Base-by-base conservation (phyloP, 2,888 invertebrate species). In the Aspidiotus destructor region DNA sequence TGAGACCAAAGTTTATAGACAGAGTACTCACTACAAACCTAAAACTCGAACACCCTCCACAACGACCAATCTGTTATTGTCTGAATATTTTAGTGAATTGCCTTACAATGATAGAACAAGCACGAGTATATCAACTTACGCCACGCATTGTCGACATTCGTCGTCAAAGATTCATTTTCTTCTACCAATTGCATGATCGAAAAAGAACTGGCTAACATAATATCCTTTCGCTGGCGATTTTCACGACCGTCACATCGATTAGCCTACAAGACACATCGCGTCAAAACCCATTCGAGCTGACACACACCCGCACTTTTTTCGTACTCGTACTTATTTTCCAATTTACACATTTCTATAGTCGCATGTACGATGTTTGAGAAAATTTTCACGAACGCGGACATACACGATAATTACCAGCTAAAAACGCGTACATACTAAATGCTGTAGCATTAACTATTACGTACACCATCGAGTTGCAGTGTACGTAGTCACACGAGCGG, bases 81-180 rank as follows among this genome's bases (percentile, higher is more conserved):
- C 28, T 28, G 28, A 28, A 28, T n/a, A n/a, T n/a, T n/a, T n/a
- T n/a, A n/a, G n/a, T n/a, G n/a, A n/a, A n/a, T n/a, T n/a, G n/a
- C n/a, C n/a, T n/a, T n/a, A n/a, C n/a, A n/a, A n/a, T 28, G 28
- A 28, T 28, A 28, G 5, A 28, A 28, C 28, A 28, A 28, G 5
- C 28, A 28, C 28, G 28, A 28, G 1, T 28, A 7, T n/a, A 54
- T 2, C 9, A n/a, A 65, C 65, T 65, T 65, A 65, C 65, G 65
- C 65, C 65, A 65, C 15, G 65, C 65, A 44, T 48, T 57, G 52
- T 58, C 58, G 57, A 65, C 65, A 28, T 58, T 42, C 57, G 65
- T 65, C 16, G 65, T 28, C 41, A 65, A 42, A 57, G 65, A 65
- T 52, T 54, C 63, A 53, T 54, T 28, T 40, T 63, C 63, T 53